Evolutionary conservation across 2,888 invertebrate species (phyloP).

Genomic region (Chelonus formosanus): DNA sequence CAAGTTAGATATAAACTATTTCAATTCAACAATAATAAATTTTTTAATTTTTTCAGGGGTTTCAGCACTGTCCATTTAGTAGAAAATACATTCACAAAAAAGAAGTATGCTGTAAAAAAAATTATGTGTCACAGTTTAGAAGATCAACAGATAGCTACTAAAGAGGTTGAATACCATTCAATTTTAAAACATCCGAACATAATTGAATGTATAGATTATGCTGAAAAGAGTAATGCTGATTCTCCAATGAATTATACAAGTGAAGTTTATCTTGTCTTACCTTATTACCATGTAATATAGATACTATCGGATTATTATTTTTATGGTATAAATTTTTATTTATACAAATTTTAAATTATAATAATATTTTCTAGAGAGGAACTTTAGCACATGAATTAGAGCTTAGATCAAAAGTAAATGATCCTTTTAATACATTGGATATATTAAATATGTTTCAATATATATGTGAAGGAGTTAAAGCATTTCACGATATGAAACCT

Average conservation of each 20-base stretch:
- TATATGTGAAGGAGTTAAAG: constrained; percentile 78
- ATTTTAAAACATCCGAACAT: constrained; percentile 78
- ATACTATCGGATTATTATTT: neutral
- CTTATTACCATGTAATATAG: constrained; percentile 73
- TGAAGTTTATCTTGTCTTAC: constrained; percentile 77
- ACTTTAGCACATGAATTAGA: constrained; percentile 77
- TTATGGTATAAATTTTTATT: neutral
- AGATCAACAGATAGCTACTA: constrained; percentile 76
- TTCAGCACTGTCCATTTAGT: constrained; percentile 83
- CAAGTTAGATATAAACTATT: neutral
- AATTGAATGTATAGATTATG: constrained; percentile 76
- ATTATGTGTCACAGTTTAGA: constrained; percentile 82
- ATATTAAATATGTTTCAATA: constrained; percentile 76
- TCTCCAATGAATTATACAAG: constrained; percentile 75
- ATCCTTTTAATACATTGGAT: constrained; percentile 73
- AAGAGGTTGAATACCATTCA: constrained; percentile 79
- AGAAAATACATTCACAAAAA: constrained; percentile 73
- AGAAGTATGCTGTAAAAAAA: constrained; percentile 79
- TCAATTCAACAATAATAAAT: constrained; percentile 11
- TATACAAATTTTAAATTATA: neutral
- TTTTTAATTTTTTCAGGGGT: constrained; percentile 68
- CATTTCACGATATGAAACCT: constrained; percentile 78
- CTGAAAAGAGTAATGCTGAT: constrained; percentile 73
- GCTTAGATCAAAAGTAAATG: constrained; percentile 68
- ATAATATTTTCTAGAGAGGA: constrained; percentile 69